Base-by-base conservation (phyloP, 2,797 vertebrate species). In the Scomberomorus guttatus region DNA sequence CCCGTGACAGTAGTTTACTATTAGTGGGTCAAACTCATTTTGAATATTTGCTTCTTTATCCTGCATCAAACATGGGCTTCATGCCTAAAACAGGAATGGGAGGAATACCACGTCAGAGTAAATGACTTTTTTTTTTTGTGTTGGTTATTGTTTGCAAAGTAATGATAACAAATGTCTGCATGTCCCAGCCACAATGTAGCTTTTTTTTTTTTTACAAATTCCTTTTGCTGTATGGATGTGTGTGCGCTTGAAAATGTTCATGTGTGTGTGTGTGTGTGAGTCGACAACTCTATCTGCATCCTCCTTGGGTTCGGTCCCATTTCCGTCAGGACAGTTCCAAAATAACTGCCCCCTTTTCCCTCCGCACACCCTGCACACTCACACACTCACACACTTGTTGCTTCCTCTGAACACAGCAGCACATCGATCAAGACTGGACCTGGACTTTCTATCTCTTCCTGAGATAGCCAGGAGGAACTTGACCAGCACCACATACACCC, bases 361-460 rank as follows among this genome's bases (percentile, higher is more conserved):
- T 95, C 93, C 75, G 64, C 78, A 86, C 83, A 76, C 37, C 42
- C 62, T 55, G 39, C 82, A 72, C 75, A 79, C 78, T 77, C 79
- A 84, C 77, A 70, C 72, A 73, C 75, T 57, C 54, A 68, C 80
- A 87, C 90, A 88, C 82, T 80, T 79, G 86, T 94, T 96, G 96
- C 96, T 97, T 97, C 95, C 95, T 96, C 92, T 95, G 89, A 90
- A 84, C 94, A 77, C 93, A 93, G 94, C 88, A 96, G 93, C 95
- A 96, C 96, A 96, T 97, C 95, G 93, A 96, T 97, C 96, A 96
- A 95, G 93, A 94, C 89, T 94, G 92, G 94, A 96, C 94, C 94
- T 90, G 93, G 91, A 94, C 94, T 96, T 97, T 95, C 86, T 97
- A 95, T 97, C 96, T 96, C 94, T 97, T 98, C 97, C 97, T 97